phyloP scores from a whole-genome alignment of 2,113 vertebrate genomes.

The Vanacampus margaritifer region DNA sequence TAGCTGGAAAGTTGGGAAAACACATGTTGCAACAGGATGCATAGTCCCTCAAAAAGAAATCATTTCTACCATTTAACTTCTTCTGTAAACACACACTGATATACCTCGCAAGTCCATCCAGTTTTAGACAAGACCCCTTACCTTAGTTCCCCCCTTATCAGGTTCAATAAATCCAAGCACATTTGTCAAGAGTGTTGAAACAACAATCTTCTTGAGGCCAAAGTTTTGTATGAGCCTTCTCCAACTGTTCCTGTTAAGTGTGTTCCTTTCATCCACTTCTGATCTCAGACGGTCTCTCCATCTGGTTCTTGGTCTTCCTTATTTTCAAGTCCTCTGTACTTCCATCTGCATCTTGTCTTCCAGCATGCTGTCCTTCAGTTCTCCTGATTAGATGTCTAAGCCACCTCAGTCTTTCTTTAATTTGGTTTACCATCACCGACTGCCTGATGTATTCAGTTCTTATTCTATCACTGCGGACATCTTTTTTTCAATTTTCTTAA shows the following conservation, averaged over 20 bases:
- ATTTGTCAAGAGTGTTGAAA: not conserved
- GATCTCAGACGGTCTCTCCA: not conserved
- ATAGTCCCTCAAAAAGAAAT: slow-evolving; percentile 13
- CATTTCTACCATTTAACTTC: slow-evolving; percentile 10
- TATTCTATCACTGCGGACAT: not conserved
- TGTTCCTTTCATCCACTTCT: too few species aligned
- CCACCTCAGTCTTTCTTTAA: not conserved
- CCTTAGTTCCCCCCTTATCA: not conserved
- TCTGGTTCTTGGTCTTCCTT: not conserved
- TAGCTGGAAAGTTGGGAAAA: not conserved
- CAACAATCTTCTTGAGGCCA: too few species aligned
- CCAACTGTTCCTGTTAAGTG: too few species aligned
- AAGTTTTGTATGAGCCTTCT: too few species aligned
- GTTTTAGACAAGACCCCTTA: not conserved
- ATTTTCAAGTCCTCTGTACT: too few species aligned
- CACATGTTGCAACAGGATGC: slow-evolving; percentile 31
- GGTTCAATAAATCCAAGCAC: not conserved
- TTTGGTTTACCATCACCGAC: not conserved
- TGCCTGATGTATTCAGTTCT: not conserved
- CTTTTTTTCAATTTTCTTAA: too few species aligned
- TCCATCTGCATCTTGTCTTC: not conserved
- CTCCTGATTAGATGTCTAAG: not conserved
- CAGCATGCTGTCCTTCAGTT: not conserved
- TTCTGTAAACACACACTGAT: not conserved
- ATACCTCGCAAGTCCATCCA: not conserved